A percentile compares a stretch with the other conserved stretches of the same genome.
These are phyloP conservation scores for Elephantulus edwardii DNA, from an alignment of 2,113 vertebrate species.

Conservation along the genomic window DNA sequence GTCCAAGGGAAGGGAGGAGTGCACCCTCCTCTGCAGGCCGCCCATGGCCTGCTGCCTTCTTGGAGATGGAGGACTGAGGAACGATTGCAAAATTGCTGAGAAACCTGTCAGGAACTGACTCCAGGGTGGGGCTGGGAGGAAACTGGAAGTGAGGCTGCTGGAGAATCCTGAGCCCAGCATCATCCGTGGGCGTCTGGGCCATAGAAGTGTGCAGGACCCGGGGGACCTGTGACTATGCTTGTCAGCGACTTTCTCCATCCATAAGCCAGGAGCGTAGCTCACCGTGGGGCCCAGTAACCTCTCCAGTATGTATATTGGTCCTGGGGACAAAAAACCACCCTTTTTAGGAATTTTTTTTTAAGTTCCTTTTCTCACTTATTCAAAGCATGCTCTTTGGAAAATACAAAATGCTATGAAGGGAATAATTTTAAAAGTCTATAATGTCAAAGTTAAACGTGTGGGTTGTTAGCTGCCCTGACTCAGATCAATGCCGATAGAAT, in stretches of 20 bases:
- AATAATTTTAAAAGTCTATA: background rate
- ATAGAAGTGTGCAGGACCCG: background rate
- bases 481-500: background rate
- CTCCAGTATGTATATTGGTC: background rate
- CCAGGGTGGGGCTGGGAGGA: constrained; percentile 1
- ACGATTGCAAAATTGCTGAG: constrained; percentile 37
- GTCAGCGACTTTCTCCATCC: background rate
- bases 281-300: background rate
- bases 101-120: constrained; percentile 43
- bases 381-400: constrained; percentile 12
- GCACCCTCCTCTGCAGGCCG: background rate
- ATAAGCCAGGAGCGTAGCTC: background rate
- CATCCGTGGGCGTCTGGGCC: background rate
- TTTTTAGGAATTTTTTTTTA: constrained; percentile 5
- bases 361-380: background rate
- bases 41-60: background rate
- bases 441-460: background rate
- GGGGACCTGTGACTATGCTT: background rate
- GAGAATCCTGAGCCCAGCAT: background rate
- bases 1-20: no score
- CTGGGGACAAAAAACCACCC: background rate
- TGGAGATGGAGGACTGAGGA: background rate
- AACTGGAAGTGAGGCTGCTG: background rate
- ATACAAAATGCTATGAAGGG: background rate
- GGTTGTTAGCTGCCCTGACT: background rate